Base-by-base conservation (phyloP, 2,797 vertebrate genomes). In the Strix occidentalis region DNA sequence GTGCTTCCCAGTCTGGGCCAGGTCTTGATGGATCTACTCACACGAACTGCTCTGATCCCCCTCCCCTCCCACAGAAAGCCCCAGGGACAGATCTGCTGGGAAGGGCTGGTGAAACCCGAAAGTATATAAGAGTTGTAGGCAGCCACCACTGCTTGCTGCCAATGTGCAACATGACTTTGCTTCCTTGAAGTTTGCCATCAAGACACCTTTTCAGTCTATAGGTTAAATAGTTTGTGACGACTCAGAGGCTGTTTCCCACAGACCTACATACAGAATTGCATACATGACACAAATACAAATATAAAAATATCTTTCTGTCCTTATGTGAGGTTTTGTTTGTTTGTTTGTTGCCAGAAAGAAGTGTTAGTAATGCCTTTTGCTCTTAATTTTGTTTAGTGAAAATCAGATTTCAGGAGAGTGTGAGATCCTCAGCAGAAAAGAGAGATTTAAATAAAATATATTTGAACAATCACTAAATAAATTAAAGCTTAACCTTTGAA, bases 141-240 rank as follows among this genome's bases (percentile, higher is more conserved):
- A 51, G 50, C 18, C 4, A 4, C 23, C 0, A 0, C 9, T 1
- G 1, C 25, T 66, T 46, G n/a, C 37, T 61, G 43, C 37, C n/a
- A 23, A 3, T 0, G 4, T 11, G 10, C 13, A 64, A 8, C 6
- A 3, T 10, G 16, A 9, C 33, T 76, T n/a, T 64, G 2, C 16
- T 80, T 56, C 23, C 56, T 68, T 48, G 50, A 71, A 24, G 16
- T 80, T 71, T 78, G 23, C 35, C 6, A 4, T 53, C 37, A 89
- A 35, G 48, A 18, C 28, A 35, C 19, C 31, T 56, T 87, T 90
- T 71, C 3, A 11, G 41, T 95, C 72, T 46, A 5, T 28, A 63
- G 21, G 35, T 72, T 48, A 63, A 90, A 84, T 6, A 51, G 41
- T 84, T 66, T 60, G 31, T 48, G 50, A 41, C 23, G 65, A 70